phyloP scores from a whole-genome alignment of 2,888 invertebrate genomes.

The Ctena decussata region DNA sequence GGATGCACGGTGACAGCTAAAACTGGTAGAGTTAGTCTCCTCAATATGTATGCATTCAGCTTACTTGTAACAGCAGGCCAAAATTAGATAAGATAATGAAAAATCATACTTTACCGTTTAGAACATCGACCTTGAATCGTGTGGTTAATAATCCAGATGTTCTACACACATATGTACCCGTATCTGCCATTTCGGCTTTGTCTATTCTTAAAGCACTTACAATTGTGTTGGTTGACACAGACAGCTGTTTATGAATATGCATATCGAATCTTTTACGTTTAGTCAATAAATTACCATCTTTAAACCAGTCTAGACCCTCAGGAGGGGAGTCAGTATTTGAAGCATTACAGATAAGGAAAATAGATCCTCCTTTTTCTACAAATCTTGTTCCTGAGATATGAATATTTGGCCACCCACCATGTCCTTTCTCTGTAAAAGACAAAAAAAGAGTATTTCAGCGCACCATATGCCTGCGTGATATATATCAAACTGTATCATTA shows the following conservation, averaged over 20 bases:
- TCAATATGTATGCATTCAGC: too few species aligned
- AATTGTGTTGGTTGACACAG: constrained; percentile 55
- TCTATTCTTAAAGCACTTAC: constrained; percentile 60
- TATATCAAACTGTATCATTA: too few species aligned
- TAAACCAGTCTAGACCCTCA: constrained; percentile 70
- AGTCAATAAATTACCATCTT: constrained; percentile 62
- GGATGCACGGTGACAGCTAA: too few species aligned
- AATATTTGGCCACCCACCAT: constrained; percentile 51
- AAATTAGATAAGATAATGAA: too few species aligned
- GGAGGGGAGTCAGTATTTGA: constrained; percentile 60
- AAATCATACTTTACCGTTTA: constrained; percentile 65
- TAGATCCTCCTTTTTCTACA: constrained; percentile 62
- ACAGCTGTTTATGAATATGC: constrained; percentile 62
- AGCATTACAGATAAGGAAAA: constrained; percentile 67
- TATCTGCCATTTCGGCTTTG: constrained; percentile 59
- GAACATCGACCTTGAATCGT: constrained; percentile 64
- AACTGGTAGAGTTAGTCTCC: too few species aligned
- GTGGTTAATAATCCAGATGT: constrained; percentile 64
- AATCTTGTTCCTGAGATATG: constrained; percentile 63
- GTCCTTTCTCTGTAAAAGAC: background rate
- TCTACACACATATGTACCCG: constrained; percentile 69
- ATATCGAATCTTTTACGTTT: constrained; percentile 36
- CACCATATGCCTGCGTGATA: too few species aligned
- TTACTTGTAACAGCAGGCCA: too few species aligned
- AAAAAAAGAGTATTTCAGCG: too few species aligned